Evolutionary conservation across 2,113 vertebrate species (phyloP).

Genomic region (Craseonycteris thonglongyai): DNA sequence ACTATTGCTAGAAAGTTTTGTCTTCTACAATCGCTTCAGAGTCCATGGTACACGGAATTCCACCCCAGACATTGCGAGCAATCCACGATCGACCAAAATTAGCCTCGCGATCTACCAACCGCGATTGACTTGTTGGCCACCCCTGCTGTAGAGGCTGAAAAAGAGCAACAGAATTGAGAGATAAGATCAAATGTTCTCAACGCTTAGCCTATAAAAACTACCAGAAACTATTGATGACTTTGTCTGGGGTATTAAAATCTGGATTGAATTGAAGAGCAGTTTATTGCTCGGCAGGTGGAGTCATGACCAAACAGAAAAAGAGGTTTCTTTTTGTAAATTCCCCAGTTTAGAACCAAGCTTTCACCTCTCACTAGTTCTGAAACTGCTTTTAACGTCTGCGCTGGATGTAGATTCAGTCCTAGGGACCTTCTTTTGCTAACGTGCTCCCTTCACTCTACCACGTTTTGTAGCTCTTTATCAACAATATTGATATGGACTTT

Average conservation of each 20-base stretch:
- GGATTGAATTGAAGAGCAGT: conserved; percentile 27
- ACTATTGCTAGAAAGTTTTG: no score
- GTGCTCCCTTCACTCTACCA: background rate
- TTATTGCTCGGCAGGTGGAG: background rate
- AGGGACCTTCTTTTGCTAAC: background rate
- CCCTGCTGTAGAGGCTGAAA: no score
- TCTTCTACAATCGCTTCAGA: no score
- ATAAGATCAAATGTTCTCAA: conserved; percentile 56
- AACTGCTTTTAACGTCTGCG: background rate
- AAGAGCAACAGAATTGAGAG: conserved; percentile 20
- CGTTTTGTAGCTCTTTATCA: background rate
- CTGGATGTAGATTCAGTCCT: background rate
- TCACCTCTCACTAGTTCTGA: background rate
- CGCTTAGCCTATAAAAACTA: conserved; percentile 66
- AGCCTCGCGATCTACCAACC: no score
- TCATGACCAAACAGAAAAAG: conserved; percentile 39
- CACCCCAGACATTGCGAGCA: no score
- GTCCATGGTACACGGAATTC: no score
- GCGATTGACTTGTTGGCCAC: no score
- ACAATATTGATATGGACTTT: background rate
- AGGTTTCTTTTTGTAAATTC: background rate
- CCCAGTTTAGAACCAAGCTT: background rate
- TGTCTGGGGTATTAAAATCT: conserved; percentile 55
- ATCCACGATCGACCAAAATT: no score
- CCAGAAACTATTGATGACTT: conserved; percentile 54